phyloP scores from a whole-genome alignment of 2,888 invertebrate genomes.

The Idaea aversata region DNA sequence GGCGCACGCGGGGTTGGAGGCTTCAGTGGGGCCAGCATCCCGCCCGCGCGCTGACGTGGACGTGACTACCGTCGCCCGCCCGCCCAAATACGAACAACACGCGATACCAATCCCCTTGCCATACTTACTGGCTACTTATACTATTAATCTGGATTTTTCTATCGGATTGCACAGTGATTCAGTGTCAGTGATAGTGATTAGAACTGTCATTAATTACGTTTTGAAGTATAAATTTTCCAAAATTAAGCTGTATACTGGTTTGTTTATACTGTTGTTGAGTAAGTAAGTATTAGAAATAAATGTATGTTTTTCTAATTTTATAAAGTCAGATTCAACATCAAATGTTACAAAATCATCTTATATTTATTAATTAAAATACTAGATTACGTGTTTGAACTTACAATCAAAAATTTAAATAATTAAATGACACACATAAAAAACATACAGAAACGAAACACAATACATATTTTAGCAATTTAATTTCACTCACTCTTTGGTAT shows the following conservation, averaged over 20 bases:
- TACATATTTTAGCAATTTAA: not conserved
- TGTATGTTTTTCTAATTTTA: not conserved
- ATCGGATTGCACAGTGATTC: not conserved
- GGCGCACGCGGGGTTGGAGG: slow-evolving; percentile 39
- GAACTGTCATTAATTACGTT: not conserved
- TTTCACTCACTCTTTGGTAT: not conserved
- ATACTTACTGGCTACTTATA: not conserved
- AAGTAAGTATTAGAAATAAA: not conserved
- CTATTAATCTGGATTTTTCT: not conserved
- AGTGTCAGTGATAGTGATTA: slow-evolving; percentile 1
- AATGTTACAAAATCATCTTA: too few relatives aligned
- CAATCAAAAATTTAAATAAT: too few relatives aligned
- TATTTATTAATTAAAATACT: too few relatives aligned
- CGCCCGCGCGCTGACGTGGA: slow-evolving; percentile 52
- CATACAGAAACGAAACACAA: not conserved
- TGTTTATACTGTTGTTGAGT: not conserved
- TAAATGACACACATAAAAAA: too few relatives aligned
- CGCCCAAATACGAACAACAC: slow-evolving; percentile 4
- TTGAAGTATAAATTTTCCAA: not conserved
- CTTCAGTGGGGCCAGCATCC: slow-evolving; percentile 64
- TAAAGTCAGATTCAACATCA: not conserved
- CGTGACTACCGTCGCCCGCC: slow-evolving; percentile 35
- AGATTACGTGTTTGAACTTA: too few relatives aligned
- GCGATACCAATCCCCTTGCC: not conserved
- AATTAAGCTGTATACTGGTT: not conserved